phyloP scores from a whole-genome alignment of 2,113 vertebrate species.

The Tachuris rubrigastra region DNA sequence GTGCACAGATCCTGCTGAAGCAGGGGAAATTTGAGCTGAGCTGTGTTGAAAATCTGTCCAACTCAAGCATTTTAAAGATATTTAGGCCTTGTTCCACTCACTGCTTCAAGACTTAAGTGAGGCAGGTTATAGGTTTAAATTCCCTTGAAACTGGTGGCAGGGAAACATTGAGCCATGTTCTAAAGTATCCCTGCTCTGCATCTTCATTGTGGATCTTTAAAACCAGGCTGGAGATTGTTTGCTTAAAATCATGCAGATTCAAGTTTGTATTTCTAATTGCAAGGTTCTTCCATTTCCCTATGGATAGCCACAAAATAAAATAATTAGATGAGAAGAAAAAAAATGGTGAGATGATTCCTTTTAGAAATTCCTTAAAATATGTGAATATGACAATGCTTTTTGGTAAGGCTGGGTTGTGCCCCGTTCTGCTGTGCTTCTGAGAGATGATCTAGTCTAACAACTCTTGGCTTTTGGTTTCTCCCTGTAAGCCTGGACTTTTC shows the following conservation, averaged over 20 bases:
- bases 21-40: slow-evolving; percentile 23
- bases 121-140: not conserved
- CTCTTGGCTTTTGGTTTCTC: not conserved
- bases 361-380: not conserved
- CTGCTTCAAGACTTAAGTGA: not conserved
- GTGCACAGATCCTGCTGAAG: not conserved
- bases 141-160: not conserved
- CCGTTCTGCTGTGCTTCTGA: not conserved
- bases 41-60: slow-evolving; percentile 18
- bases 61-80: not conserved
- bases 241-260: not conserved
- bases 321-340: not conserved
- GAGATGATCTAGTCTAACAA: not conserved
- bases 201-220: not conserved
- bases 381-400: not conserved
- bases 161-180: not conserved
- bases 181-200: not conserved
- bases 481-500: not conserved
- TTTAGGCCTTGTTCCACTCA: slow-evolving; percentile 12
- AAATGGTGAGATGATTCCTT: not conserved
- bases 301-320: not conserved
- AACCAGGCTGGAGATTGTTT: not conserved
- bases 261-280: not conserved
- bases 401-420: not conserved
- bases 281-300: not conserved